Base-by-base conservation (phyloP, 2,113 vertebrate genomes). In the Columbina picui region DNA sequence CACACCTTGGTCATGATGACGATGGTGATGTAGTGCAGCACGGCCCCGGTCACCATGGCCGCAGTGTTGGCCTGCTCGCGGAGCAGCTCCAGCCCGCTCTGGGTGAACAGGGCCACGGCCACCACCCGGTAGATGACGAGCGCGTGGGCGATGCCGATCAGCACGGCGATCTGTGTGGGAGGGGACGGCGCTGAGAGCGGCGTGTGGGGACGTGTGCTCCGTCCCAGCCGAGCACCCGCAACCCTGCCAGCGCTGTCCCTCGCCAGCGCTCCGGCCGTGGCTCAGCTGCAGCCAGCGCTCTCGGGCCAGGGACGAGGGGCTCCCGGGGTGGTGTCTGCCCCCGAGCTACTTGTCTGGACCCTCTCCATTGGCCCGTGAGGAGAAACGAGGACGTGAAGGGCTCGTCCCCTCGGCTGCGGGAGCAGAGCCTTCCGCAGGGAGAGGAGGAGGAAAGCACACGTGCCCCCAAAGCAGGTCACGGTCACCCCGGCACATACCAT, bases 1-100 rank as follows among this genome's bases (percentile, higher is more conserved):
- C 16, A 2, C 90, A 98, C 98, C 98, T 98, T 98, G 73, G 98
- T 99, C 99, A 99, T 99, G 98, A 98, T 19, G 93, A 99, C 55
- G 7, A 99, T 99, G 92, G 98, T 99, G 60, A 99, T 0, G 17
- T 99, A 99, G 94, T 99, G 99, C 90, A 99, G 96, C 55, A 99
- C 97, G 0, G 99, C 99, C 17, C 99, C 99, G 0, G 98, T 96
- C 50, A 98, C 85, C 90, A 99, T 96, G 0, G 98, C 98, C 3
- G 98, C 63, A 5, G 96, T 97, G 96, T 97, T 97, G 87, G 99
- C 98, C 5, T 98, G 86, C 10, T 98, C 96, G 1, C 16, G 93
- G 45, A 99, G 60, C 61, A 99, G 97, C 13, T 73, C 34, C 34
- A 73, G 95, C 1, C 20, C 0, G 10, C 93, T 91, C 56, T 97